Percentiles rank a stretch among this genome's conserved stretches.
Evolutionary conservation across 2,113 vertebrate species (phyloP).

Genomic region (Falco punctatus): DNA sequence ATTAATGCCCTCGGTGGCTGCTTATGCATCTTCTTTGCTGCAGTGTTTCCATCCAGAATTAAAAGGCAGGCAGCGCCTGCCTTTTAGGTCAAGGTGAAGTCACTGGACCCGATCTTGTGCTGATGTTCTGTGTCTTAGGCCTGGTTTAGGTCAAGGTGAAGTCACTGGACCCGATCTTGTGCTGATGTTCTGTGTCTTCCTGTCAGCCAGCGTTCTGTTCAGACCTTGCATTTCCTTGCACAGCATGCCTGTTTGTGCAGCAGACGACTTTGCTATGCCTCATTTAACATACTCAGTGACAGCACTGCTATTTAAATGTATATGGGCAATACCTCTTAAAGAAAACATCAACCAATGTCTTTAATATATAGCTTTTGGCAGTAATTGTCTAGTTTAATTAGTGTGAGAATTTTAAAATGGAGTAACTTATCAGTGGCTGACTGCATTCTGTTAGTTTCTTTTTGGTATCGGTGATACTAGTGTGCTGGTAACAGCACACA

Average conservation of each 20-base stretch:
- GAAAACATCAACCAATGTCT: not conserved
- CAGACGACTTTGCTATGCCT: not conserved
- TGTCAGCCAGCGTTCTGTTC: not conserved
- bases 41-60: not conserved
- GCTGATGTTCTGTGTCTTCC: not conserved
- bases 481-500: not conserved
- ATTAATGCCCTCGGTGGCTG: not conserved
- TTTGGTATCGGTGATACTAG: not conserved
- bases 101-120: not conserved
- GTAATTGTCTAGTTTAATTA: not conserved
- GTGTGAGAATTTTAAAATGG: not conserved
- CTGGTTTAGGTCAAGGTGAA: not conserved
- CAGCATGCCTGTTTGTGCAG: not conserved
- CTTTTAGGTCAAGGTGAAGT: not conserved
- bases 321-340: not conserved
- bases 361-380: not conserved
- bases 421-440: not conserved
- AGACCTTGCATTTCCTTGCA: not conserved
- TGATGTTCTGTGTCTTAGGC: not conserved
- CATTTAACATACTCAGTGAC: not conserved
- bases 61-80: not conserved
- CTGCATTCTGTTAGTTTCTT: not conserved
- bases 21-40: not conserved
- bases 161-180: not conserved
- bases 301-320: not conserved